Base-by-base conservation (phyloP, 2,888 invertebrate species). In the Pyrrhosoma nymphula region DNA sequence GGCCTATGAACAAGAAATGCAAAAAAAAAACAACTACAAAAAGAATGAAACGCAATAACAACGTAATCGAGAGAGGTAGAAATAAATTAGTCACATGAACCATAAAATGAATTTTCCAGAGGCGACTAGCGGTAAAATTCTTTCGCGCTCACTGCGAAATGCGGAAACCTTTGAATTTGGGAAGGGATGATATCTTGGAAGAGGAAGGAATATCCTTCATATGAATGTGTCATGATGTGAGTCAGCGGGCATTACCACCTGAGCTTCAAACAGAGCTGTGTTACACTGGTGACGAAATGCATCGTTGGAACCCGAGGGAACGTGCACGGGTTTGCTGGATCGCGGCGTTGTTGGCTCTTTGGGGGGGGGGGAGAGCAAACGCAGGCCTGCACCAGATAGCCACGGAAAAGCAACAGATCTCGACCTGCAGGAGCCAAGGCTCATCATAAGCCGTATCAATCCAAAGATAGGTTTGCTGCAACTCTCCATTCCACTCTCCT, bases 271-370 rank as follows among this genome's bases (percentile, higher is more conserved):
- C 30, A 82, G 82, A 30, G 35, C 82, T 16, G 16, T 82, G 82
- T 35, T 82, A 82, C 82, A 82, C 35, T 82, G 82, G 82, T 26
- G 82, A 26, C 35, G 30, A 82, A 82, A 82, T 82, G 82, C 82
- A 82, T 14, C 82, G 30, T 35, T 10, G 82, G 35, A 23, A 35
- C 82, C 82, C 35, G 26, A 35, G 82, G 18, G 82, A 82, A 82
- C 12, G 35, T 82, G 30, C 35, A 8, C 82, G 6, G 30, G 82
- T 82, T 82, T 35, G 12, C 82, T 82, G 82, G 30, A 35, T 18
- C 1, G 35, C 12, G 35, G 82, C 6, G 69, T 1, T 16, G 18
- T 2, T n/a, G n/a, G n/a, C n/a, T n/a, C n/a, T 60, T 60, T 60
- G 18, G 16, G 60, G 8, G 47, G 47, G 47, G n/a, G n/a, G n/a